Conservation (phyloP, 1,140 invertebrate species). For the Neoseiulus cucumeris region DNA sequence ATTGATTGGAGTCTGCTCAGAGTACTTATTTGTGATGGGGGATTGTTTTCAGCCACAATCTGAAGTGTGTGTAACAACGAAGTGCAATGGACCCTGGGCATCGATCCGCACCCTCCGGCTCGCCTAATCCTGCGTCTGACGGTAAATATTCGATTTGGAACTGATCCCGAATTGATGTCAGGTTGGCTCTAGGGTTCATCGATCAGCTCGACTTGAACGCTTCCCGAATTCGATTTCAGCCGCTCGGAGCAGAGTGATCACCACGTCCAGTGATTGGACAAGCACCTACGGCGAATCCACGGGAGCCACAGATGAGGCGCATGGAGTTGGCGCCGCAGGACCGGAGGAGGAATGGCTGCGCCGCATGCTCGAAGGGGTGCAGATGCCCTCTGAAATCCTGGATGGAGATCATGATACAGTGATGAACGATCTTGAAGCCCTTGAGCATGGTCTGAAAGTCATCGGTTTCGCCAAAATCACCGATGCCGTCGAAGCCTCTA, state of each 20-base stretch:
- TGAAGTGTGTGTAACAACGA: too few species aligned
- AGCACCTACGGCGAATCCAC: not conserved
- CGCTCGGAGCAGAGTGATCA: not conserved
- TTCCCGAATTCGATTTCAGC: not conserved
- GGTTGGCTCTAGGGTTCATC: too few species aligned
- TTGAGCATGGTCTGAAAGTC: not conserved
- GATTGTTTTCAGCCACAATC: too few species aligned
- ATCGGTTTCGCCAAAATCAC: constrained; percentile 2
- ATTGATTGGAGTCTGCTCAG: too few species aligned
- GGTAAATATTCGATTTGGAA: too few species aligned
- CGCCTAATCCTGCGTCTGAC: too few species aligned
- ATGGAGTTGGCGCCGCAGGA: not conserved
- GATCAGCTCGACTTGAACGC: too few species aligned
- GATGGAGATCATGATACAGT: not conserved
- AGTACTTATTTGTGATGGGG: too few species aligned
- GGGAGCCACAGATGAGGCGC: not conserved
- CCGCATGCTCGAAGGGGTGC: not conserved
- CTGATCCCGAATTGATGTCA: too few species aligned
- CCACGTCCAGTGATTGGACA: not conserved
- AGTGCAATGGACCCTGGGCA: too few species aligned
- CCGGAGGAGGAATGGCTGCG: not conserved
- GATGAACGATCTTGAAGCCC: constrained; percentile 3
- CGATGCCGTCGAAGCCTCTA: not conserved
- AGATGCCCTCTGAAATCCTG: not conserved
- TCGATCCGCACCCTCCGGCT: too few species aligned